Conservation (phyloP, 2,113 vertebrate species). For the Atrichornis clamosus region DNA sequence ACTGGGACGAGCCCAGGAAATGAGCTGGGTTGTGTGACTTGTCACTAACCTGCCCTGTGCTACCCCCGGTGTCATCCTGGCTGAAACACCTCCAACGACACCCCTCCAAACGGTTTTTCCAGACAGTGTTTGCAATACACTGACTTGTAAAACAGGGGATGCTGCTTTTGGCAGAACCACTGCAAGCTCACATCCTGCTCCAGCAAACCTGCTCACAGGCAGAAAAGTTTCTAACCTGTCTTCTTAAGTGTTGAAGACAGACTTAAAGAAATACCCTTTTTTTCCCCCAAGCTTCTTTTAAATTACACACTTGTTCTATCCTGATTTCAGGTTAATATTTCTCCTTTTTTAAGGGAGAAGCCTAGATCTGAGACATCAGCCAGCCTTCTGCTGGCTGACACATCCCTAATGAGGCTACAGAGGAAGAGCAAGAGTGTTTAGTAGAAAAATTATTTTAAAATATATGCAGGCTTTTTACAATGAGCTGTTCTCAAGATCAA, state of each 20-base stretch:
- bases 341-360: not conserved
- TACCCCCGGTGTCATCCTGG: not conserved
- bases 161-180: not conserved
- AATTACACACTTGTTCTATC: not conserved
- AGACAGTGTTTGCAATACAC: not conserved
- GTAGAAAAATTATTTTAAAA: not conserved
- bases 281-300: not conserved
- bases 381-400: not conserved
- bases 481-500: not conserved
- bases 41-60: fast-evolving
- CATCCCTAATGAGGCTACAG: not conserved
- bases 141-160: not conserved
- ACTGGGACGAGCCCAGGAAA: not conserved
- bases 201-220: not conserved
- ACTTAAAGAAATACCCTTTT: not conserved
- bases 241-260: not conserved
- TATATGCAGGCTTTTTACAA: not conserved
- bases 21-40: fast-evolving
- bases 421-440: not conserved
- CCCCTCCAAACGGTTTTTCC: not conserved
- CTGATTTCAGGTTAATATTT: not conserved
- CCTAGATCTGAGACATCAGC: not conserved
- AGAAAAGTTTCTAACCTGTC: not conserved
- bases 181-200: fast-evolving
- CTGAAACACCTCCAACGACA: not conserved